phyloP scores from a whole-genome alignment of 2,113 vertebrate genomes.

The Paralichthys olivaceus region DNA sequence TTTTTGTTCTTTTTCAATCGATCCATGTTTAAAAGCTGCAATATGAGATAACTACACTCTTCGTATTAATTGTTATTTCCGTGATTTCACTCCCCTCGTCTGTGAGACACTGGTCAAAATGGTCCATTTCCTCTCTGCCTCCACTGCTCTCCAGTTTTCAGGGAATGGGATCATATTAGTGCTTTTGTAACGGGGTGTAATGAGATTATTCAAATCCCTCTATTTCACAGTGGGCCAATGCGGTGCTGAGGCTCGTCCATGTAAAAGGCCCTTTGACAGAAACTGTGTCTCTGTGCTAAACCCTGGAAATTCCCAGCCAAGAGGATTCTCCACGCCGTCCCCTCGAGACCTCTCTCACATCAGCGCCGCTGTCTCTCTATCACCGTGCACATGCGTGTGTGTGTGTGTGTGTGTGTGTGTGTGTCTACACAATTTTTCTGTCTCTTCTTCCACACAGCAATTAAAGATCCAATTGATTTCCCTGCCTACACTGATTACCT shows the following conservation, averaged over 20 bases:
- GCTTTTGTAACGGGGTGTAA: constrained; percentile 80
- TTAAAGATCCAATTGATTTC: constrained; percentile 75
- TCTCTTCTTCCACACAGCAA: constrained; percentile 65
- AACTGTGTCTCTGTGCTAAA: constrained; percentile 76
- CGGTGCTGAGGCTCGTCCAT: constrained; percentile 73
- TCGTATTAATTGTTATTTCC: constrained; percentile 19
- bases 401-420: neutral
- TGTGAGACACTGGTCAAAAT: constrained; percentile 33
- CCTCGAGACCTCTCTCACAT: constrained; percentile 68
- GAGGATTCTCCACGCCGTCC: constrained; percentile 79
- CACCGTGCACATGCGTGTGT: constrained; percentile 7
- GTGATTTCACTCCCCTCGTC: neutral
- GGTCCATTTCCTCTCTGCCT: constrained; percentile 36
- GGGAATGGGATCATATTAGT: constrained; percentile 75
- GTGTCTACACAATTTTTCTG: constrained; percentile 26
- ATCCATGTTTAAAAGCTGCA: neutral
- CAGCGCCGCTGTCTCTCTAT: constrained; percentile 51
- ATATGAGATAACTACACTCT: constrained; percentile 4
- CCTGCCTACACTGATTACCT: constrained; percentile 72
- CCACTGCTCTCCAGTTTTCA: constrained; percentile 43
- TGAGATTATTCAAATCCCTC: constrained; percentile 84
- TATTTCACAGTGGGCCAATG: constrained; percentile 76
- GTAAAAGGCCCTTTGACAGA: constrained; percentile 75
- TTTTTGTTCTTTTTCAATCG: constrained; percentile 2
- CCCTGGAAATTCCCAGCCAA: constrained; percentile 76